Evolutionary conservation across 2,888 invertebrate species (phyloP), one percentile per base, ranked within the genome.

Genomic region (Drosophila mulleri): DNA sequence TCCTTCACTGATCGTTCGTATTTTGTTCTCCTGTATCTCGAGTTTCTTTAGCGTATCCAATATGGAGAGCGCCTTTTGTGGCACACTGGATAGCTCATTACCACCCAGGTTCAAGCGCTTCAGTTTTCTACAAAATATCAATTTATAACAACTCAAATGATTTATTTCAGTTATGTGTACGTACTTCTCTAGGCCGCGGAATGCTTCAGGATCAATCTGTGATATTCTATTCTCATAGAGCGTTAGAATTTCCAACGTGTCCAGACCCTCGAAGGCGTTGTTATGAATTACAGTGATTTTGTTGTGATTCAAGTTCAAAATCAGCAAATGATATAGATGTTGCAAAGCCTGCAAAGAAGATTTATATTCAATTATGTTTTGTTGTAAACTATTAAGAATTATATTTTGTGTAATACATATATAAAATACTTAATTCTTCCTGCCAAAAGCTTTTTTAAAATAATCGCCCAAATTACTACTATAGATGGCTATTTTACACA

Each of bases 291-390:
- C 95, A 53, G 94, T 95, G 87, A 98, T 97, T 93, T 95, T 95
- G 92, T 98, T 98, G 93, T 97, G 97, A 93, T 98, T 98, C 94
- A 98, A 94, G 93, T 98, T 98, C 72, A 98, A 94, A 80, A 97
- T 97, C 75, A 97, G 94, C 73, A 98, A 94, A 89, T 96, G 96
- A 92, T 96, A 96, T 58, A 98, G 95, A 91, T 96, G 96, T 79
- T 95, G 95, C 88, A 97, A 95, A 2, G 98, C 97, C 29, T 78
- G 59, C 9, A 9, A 61, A 42, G 23, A 12, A 7, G n/a, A 35
- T 7, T 53, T 8, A 9, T 37, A 9, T 8, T 44, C 20, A 20
- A 12, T 20, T 0, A 9, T 16, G 5, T 37, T 37, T 8, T 29
- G 29, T 29, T 29, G 8, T 2, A 1, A 29, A 26, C 1, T 26